phyloP scores from a whole-genome alignment of 2,113 vertebrate species.

The Burhinus bistriatus region DNA sequence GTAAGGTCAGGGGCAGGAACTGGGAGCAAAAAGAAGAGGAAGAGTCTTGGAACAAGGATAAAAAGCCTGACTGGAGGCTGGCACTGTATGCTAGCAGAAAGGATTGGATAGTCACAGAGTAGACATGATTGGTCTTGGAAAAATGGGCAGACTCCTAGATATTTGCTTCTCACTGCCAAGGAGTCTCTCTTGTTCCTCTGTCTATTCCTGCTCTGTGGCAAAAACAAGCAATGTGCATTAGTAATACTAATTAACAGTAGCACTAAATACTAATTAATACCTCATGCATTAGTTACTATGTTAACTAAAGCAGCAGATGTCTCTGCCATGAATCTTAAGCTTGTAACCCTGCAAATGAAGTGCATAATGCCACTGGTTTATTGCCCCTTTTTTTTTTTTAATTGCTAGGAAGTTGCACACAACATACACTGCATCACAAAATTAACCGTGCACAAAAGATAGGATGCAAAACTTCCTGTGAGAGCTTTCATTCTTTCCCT shows the following conservation, averaged over 20 bases:
- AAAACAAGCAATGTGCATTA: not conserved
- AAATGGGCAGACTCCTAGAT: not conserved
- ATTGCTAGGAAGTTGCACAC: not conserved
- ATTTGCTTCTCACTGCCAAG: not conserved
- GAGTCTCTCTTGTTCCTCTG: not conserved
- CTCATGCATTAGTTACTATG: not conserved
- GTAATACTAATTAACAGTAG: not conserved
- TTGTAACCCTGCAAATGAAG: not conserved
- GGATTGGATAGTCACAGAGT: not conserved
- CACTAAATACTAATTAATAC: not conserved
- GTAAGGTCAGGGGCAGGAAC: not conserved
- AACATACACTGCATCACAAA: not conserved
- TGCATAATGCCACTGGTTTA: not conserved
- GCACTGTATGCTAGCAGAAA: not conserved
- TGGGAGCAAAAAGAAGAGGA: not conserved
- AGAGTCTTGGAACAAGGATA: not conserved
- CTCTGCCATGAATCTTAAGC: not conserved
- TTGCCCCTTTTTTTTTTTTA: not conserved
- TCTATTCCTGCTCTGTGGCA: not conserved
- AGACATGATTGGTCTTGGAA: fast-evolving
- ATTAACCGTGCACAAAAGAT: not conserved
- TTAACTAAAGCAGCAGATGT: not conserved
- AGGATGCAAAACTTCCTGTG: not conserved
- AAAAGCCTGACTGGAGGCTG: not conserved
- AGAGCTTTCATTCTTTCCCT: not conserved